Base-by-base conservation (phyloP, 2,888 invertebrate genomes). In the Notocelia uddmanniana region DNA sequence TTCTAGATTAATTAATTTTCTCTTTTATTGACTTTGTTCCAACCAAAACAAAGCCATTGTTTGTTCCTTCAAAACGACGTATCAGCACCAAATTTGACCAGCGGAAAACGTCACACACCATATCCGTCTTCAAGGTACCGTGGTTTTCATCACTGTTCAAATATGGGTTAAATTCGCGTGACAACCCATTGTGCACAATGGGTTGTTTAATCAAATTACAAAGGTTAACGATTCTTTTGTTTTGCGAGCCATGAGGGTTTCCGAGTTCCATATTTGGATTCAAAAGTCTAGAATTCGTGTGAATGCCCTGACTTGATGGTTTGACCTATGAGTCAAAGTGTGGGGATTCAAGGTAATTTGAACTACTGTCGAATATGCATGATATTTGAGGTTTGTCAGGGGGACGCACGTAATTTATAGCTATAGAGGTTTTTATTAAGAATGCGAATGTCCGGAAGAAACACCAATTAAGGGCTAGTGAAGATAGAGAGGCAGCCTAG, bases 171-270 rank as follows among this genome's bases (percentile, higher is more conserved):
- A 37, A 58, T 58, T 48, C 41, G 50, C 41, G 26, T 57, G 55
- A 0, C 31, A 8, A n/a, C n/a, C n/a, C n/a, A n/a, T n/a, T 13
- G 11, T 23, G 9, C 50, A 77, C 77, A 78, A 80, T 77, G 59
- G 76, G 57, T 62, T 75, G 71, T 75, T 80, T 77, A 64, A 60
- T 26, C 26, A 41, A 60, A 34, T 74, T 75, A 79, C 76, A 82
- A 76, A 86, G 89, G 89, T 87, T 86, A 86, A 85, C 77, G 84
- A 82, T 87, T 85, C 82, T 87, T 89, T 87, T 76, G 21, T 54
- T 76, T 80, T 81, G 68, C 69, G 80, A 82, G 80, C 77, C 79
- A 79, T 80, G 79, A 79, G 80, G 78, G 57, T 31, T 72, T 54
- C 50, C 55, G 57, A 50, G 21, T 34, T 9, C 21, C 52, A 26